Evolutionary conservation across 2,113 vertebrate genomes (phyloP).

Genomic region (Rhinogobius similis): DNA sequence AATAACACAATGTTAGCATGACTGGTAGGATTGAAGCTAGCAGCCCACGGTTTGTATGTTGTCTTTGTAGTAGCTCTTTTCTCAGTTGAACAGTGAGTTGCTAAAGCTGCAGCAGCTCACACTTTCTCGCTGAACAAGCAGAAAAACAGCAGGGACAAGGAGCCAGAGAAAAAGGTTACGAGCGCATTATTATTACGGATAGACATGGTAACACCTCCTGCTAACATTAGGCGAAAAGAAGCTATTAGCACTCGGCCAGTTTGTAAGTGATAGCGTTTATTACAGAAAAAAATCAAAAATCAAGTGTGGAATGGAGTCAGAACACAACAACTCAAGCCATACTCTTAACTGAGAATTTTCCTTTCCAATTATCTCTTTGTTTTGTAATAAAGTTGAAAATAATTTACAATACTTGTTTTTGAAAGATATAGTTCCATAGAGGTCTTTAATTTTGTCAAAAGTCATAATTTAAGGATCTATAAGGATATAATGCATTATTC

Average conservation of each 20-base stretch:
- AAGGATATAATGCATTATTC: too few species aligned
- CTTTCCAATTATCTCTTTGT: too few species aligned
- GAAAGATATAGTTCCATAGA: too few species aligned
- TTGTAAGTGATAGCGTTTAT: not conserved
- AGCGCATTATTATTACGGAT: not conserved
- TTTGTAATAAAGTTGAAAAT: too few species aligned
- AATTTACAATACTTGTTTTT: too few species aligned
- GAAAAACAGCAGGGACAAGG: conserved; percentile 32
- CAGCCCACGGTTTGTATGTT: not conserved
- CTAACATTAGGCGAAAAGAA: not conserved
- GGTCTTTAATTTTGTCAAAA: too few species aligned
- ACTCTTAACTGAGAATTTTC: too few species aligned
- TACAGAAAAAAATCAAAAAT: not conserved
- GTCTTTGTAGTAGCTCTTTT: not conserved
- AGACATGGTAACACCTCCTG: not conserved
- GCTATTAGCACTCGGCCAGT: not conserved
- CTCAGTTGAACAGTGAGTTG: conserved; percentile 32
- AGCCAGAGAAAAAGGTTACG: conserved; percentile 15
- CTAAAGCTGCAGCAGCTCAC: conserved; percentile 55
- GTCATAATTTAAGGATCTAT: too few species aligned
- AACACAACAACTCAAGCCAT: too few species aligned
- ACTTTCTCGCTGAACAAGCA: conserved; percentile 64
- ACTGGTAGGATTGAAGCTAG: too few species aligned
- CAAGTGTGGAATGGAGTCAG: not conserved
- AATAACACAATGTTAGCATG: too few species aligned